These are phyloP conservation scores for Sprattus sprattus DNA, from an alignment of 2,113 vertebrate species.

Conservation along the genomic window DNA sequence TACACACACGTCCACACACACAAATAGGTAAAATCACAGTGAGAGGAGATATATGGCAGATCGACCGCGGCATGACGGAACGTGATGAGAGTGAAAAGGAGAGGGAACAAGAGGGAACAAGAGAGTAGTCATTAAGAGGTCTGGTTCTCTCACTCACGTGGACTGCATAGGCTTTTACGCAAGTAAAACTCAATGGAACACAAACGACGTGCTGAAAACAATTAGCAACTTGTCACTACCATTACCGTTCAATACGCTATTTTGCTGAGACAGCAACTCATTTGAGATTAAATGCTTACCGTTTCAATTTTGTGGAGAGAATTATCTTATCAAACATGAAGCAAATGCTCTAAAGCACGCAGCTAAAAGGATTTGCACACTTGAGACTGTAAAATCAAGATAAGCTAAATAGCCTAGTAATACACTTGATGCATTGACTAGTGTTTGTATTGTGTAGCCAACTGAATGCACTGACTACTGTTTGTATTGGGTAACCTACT, in stretches of 20 bases:
- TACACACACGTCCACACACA: neutral
- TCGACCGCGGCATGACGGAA: neutral
- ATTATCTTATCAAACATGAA: constrained; percentile 4
- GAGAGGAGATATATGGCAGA: neutral
- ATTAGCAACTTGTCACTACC: neutral
- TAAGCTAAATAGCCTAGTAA: constrained; percentile 48
- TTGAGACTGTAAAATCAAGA: constrained; percentile 49
- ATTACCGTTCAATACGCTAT: neutral
- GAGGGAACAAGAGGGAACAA: neutral
- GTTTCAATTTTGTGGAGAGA: neutral
- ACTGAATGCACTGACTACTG: neutral
- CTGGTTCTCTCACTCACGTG: neutral
- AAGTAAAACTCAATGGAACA: neutral
- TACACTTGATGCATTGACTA: constrained; percentile 5
- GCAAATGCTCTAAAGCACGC: constrained; percentile 36
- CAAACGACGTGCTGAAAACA: neutral
- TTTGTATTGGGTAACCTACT: neutral
- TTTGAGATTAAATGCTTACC: neutral
- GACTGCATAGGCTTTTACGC: neutral
- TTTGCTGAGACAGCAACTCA: neutral
- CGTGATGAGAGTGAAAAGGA: neutral
- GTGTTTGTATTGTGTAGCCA: neutral
- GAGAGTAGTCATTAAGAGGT: neutral
- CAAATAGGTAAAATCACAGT: neutral
- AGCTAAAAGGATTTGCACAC: constrained; percentile 63